Evolutionary conservation across 2,797 vertebrate species (phyloP).

Genomic region (Liparis tanakae): DNA sequence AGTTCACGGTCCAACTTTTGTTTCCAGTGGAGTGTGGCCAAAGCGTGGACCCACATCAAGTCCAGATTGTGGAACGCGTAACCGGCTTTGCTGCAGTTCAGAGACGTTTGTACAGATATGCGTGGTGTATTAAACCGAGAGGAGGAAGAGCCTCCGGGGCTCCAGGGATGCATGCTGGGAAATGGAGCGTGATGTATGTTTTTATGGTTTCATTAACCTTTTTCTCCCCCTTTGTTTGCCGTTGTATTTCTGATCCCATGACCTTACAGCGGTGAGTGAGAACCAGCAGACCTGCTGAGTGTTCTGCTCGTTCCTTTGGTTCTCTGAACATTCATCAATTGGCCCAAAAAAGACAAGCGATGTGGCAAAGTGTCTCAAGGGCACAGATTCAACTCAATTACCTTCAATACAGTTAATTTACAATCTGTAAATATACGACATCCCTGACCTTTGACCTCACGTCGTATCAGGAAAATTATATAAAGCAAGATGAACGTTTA

Average conservation of each 20-base stretch:
- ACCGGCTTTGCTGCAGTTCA: constrained; percentile 68
- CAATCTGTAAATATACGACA: too few species aligned
- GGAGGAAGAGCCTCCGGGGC: constrained; percentile 25
- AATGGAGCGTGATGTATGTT: constrained; percentile 36
- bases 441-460: too few species aligned
- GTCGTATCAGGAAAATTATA: background rate
- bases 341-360: background rate
- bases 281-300: background rate
- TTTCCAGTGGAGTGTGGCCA: constrained; percentile 62
- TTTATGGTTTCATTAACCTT: constrained; percentile 9
- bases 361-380: background rate
- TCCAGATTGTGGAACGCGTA: constrained; percentile 59
- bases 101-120: constrained; percentile 59
- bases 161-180: constrained; percentile 17
- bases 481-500: background rate
- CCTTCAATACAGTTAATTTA: too few species aligned
- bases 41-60: constrained; percentile 63
- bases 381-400: background rate
- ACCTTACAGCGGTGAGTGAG: background rate
- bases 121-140: constrained; percentile 23
- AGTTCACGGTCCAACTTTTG: constrained; percentile 76
- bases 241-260: background rate
- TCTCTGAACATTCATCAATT: background rate
- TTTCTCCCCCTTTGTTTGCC: background rate
- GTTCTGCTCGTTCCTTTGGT: background rate